Conservation (phyloP, 2,113 vertebrate genomes). For the Reinhardtius hippoglossoides region DNA sequence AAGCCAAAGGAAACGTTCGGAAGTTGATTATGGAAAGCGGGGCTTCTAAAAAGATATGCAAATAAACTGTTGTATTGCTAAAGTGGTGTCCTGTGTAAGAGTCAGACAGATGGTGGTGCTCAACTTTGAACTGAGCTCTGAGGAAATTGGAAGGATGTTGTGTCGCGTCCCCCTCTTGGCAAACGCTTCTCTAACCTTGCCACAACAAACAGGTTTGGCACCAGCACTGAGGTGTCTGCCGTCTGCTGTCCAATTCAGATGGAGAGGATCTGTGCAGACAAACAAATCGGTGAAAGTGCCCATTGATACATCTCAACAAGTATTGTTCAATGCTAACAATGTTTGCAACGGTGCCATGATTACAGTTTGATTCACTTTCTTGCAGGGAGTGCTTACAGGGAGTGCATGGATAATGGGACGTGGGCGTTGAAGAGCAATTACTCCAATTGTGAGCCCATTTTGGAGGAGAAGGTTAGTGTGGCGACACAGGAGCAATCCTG, state of each 20-base stretch:
- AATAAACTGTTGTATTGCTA: conserved; percentile 48
- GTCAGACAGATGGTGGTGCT: conserved; percentile 14
- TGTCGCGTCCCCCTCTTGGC: conserved; percentile 4
- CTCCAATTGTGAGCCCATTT: conserved; percentile 94
- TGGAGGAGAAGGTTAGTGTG: conserved; percentile 91
- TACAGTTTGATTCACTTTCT: conserved; percentile 11
- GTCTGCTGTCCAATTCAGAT: not conserved
- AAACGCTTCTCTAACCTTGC: conserved; percentile 17
- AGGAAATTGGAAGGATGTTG: conserved; percentile 37
- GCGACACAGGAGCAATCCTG: not conserved
- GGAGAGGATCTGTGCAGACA: not conserved
- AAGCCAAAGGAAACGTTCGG: conserved; percentile 34
- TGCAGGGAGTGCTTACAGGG: conserved; percentile 92
- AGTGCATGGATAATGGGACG: conserved; percentile 95
- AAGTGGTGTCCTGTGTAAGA: conserved; percentile 45
- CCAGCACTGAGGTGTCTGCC: no score
- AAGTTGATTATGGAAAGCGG: conserved; percentile 54
- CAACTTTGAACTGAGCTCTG: conserved; percentile 45
- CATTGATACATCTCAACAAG: not conserved
- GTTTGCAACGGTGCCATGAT: not conserved
- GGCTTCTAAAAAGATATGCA: conserved; percentile 69
- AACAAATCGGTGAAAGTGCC: not conserved
- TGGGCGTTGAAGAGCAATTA: conserved; percentile 97
- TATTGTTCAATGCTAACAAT: not conserved
- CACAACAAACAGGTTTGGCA: not conserved